Percentiles rank a stretch among this genome's conserved stretches.
Evolutionary conservation across 2,113 vertebrate species (phyloP).

Genomic region (Chlorocebus sabaeus): DNA sequence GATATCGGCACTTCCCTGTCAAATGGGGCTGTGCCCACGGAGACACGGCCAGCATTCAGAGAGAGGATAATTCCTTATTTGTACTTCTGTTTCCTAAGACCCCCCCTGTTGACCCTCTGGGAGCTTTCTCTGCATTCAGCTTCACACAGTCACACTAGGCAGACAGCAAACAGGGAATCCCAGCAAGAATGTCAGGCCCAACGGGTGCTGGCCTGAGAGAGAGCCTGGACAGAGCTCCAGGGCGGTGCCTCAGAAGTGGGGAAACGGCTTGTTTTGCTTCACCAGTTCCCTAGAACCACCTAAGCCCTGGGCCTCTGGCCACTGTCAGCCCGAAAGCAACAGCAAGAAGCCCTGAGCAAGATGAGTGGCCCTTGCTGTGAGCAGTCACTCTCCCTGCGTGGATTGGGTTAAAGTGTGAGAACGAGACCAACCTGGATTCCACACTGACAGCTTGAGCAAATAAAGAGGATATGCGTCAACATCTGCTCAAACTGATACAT

Average conservation of each 20-base stretch:
- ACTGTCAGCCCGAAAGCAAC: not conserved
- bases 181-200: conserved; percentile 25
- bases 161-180: conserved; percentile 53
- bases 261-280: not conserved
- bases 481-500: not conserved
- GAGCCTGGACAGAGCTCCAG: not conserved
- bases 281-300: not conserved
- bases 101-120: not conserved
- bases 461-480: accelerated
- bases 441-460: not conserved
- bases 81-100: conserved; percentile 64
- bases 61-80: not conserved
- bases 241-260: not conserved
- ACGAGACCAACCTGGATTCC: not conserved
- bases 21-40: accelerated
- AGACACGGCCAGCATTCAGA: not conserved
- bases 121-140: conserved; percentile 22
- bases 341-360: not conserved
- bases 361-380: accelerated
- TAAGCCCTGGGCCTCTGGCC: not conserved
- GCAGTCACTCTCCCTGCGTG: accelerated
- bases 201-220: not conserved
- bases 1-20: not conserved
- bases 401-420: not conserved
- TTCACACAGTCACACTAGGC: not conserved